These are phyloP conservation scores for Galerucella nymphaeae DNA, from an alignment of 2,888 invertebrate species.

Conservation along the genomic window DNA sequence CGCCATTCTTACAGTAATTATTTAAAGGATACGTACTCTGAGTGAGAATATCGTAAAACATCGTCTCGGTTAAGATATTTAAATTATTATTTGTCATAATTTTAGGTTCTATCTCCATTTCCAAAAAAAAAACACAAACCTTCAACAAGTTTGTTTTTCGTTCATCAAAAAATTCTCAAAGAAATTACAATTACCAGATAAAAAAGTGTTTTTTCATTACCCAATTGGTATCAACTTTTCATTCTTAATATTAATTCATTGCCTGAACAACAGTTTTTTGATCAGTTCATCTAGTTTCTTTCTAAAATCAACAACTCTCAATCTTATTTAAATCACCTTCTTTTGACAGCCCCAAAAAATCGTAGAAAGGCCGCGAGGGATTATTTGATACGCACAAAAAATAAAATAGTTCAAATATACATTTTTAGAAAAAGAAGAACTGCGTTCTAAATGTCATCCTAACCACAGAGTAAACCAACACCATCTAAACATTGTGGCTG, in stretches of 20 bases:
- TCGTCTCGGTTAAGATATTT: slow-evolving; percentile 39
- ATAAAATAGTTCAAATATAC: neutral
- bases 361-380: neutral
- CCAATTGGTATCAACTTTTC: neutral
- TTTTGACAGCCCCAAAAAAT: neutral
- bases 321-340: neutral
- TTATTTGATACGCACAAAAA: neutral
- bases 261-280: neutral
- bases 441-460: neutral
- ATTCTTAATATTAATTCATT: neutral
- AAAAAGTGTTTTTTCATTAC: neutral
- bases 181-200: neutral
- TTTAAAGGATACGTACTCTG: slow-evolving; percentile 38
- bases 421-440: neutral
- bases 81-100: slow-evolving; percentile 39
- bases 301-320: neutral
- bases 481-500: neutral
- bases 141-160: slow-evolving; percentile 35
- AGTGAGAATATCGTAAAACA: slow-evolving; percentile 44
- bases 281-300: neutral
- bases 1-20: slow-evolving; percentile 37
- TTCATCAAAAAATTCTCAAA: slow-evolving; percentile 22
- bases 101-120: slow-evolving; percentile 46
- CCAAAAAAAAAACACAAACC: slow-evolving; percentile 17
- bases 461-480: too few species aligned